phyloP scores from a whole-genome alignment of 2,113 vertebrate genomes.

The Hippocampus mohnikei region DNA sequence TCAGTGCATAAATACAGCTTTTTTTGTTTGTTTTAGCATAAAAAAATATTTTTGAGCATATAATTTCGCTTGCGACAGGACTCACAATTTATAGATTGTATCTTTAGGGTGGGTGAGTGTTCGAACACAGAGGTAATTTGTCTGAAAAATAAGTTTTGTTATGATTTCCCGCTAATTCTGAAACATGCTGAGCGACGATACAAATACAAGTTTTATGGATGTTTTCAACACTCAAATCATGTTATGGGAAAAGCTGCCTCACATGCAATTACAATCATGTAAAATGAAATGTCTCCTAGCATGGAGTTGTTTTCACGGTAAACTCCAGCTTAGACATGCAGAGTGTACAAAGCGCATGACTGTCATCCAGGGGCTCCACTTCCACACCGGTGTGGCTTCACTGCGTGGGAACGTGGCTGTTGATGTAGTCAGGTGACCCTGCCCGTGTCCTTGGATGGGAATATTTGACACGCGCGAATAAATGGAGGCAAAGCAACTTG shows the following conservation, averaged over 20 bases:
- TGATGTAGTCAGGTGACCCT: conserved; percentile 37
- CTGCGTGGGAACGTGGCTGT: conserved; percentile 35
- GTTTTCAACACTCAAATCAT: background rate
- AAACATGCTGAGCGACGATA: background rate
- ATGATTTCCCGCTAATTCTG: background rate
- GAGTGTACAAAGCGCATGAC: background rate
- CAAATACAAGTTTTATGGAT: conserved; percentile 1
- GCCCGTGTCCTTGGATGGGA: conserved; percentile 45
- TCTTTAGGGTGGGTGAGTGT: no score
- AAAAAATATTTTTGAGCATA: background rate
- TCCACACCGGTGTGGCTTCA: background rate
- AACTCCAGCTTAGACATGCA: background rate
- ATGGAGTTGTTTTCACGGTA: background rate
- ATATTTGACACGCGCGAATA: conserved; percentile 34
- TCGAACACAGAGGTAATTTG: background rate
- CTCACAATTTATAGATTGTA: no score
- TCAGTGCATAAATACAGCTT: background rate
- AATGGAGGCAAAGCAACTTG: conserved; percentile 21
- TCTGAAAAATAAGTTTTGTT: background rate
- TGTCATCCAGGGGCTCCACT: background rate
- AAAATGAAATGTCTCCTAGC: background rate
- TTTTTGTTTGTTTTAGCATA: background rate
- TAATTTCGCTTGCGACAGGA: no score
- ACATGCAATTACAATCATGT: background rate
- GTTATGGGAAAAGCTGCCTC: conserved; percentile 5